Evolutionary conservation across 92 coral and sea anemone species (phyloP).

Genomic region (Epizoanthus illoricatus): DNA sequence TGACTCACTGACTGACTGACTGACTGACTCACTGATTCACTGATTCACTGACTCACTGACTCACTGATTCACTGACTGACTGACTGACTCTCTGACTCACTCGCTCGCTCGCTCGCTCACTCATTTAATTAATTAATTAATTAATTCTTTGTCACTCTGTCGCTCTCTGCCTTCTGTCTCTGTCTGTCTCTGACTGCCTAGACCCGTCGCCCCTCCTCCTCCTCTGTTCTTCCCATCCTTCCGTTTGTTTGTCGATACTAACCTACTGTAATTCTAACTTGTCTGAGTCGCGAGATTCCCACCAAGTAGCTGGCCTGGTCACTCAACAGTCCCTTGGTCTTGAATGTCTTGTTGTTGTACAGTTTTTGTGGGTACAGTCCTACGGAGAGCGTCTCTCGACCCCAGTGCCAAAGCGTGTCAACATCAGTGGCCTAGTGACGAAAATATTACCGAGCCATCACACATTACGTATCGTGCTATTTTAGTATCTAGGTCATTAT

Average conservation of each 20-base stretch:
- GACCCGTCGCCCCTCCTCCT: background rate
- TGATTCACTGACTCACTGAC: no score
- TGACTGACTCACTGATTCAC: no score
- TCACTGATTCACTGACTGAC: no score
- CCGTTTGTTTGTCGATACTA: background rate
- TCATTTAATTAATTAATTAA: background rate
- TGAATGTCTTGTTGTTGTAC: constrained; percentile 69
- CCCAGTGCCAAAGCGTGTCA: constrained; percentile 83
- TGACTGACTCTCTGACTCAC: background rate
- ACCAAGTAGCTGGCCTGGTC: constrained; percentile 79
- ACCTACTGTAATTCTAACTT: constrained; percentile 71
- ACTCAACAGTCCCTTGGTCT: constrained; percentile 67
- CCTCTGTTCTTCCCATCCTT: background rate
- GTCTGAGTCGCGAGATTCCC: constrained; percentile 84
- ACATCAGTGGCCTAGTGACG: constrained; percentile 62
- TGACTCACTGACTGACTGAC: no score
- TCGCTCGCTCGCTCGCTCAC: background rate
- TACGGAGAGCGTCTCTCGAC: constrained; percentile 70
- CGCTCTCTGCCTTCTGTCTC: background rate
- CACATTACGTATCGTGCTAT: no score
- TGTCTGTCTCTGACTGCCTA: background rate
- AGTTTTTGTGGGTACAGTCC: constrained; percentile 68
- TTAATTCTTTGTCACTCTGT: background rate
- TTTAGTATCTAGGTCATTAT: no score
- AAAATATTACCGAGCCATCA: background rate